Conservation (phyloP, 2,113 vertebrate species). For the Tonatia bakeri region DNA sequence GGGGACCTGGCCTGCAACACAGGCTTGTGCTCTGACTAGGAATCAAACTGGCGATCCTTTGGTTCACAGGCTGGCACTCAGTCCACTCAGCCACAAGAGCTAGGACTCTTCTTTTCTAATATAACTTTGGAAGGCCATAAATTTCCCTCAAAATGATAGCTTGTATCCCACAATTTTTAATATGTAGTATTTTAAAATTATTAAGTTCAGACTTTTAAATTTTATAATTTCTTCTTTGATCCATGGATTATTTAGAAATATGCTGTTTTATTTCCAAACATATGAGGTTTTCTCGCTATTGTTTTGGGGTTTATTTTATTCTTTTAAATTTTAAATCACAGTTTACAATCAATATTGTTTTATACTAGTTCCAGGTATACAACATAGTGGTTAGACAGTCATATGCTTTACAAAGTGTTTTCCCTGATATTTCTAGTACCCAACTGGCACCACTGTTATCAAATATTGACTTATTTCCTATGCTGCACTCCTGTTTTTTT, state of each 20-base stretch:
- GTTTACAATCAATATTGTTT: neutral
- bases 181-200: neutral
- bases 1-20: no score
- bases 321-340: neutral
- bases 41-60: no score
- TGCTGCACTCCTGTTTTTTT: neutral
- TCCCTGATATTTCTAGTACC: neutral
- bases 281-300: neutral
- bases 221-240: neutral
- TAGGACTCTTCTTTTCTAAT: neutral
- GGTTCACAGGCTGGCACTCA: no score
- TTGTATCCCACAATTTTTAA: neutral
- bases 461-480: neutral
- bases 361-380: neutral
- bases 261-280: neutral
- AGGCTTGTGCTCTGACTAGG: no score
- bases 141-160: neutral
- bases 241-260: neutral
- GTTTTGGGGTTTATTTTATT: neutral
- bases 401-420: neutral
- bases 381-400: neutral
- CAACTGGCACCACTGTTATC: neutral
- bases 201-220: neutral
- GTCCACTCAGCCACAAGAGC: no score
- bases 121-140: neutral